Conservation (phyloP, 2,888 invertebrate species). For the Diloba caeruleocephala region DNA sequence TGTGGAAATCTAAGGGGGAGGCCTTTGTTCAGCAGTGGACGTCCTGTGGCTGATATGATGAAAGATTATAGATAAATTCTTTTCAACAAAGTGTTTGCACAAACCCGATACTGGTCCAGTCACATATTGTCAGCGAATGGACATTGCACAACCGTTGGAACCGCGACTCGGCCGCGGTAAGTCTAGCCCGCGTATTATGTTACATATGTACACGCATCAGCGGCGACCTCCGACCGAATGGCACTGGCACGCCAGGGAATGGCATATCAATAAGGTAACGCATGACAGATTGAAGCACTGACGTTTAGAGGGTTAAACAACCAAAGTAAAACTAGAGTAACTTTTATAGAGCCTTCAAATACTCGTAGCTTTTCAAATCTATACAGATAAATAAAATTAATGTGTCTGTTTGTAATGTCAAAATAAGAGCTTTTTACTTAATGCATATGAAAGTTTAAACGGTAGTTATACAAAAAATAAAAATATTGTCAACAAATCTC, state of each 20-base stretch:
- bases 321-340: constrained; percentile 5
- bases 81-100: constrained; percentile 23
- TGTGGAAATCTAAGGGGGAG: too few species aligned
- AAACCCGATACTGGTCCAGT: constrained; percentile 61
- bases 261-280: constrained; percentile 40
- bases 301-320: constrained; percentile 11
- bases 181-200: constrained; percentile 67
- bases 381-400: too few species aligned
- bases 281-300: constrained; percentile 26
- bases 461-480: too few species aligned
- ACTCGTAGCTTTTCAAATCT: neutral
- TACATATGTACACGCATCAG: constrained; percentile 75
- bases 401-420: too few species aligned
- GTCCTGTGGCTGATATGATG: too few species aligned
- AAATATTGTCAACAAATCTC: too few species aligned
- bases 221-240: constrained; percentile 70
- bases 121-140: constrained; percentile 61
- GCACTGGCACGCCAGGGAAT: constrained; percentile 43
- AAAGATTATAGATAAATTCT: neutral
- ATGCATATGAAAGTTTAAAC: too few species aligned
- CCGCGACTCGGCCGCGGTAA: constrained; percentile 74
- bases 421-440: too few species aligned
- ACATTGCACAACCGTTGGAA: constrained; percentile 76
- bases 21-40: too few species aligned
- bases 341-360: too few species aligned